These are phyloP conservation scores for Drosophila nr. perissopoda DNA, from an alignment of 2,888 invertebrate genomes.

Conservation along the genomic window DNA sequence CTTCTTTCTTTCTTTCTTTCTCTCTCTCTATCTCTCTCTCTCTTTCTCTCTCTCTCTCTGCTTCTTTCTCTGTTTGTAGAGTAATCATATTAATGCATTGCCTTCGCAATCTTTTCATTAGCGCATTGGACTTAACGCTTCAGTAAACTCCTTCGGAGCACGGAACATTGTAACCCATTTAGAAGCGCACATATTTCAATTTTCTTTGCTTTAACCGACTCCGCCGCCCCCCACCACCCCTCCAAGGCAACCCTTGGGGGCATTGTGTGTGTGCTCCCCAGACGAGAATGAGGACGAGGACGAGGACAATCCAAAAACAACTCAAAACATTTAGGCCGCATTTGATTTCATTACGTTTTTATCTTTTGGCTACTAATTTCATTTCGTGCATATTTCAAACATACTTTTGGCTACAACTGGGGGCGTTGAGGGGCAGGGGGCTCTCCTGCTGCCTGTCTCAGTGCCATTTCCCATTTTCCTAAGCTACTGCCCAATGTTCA, in stretches of 20 bases:
- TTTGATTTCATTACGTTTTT: conserved; percentile 79
- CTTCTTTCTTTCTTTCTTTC: not conserved
- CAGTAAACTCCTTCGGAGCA: conserved; percentile 59
- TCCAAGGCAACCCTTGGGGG: conserved; percentile 3
- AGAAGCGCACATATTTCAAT: conserved; percentile 71
- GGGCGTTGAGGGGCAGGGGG: too few relatives aligned
- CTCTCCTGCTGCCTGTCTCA: not conserved
- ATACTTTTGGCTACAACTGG: conserved; percentile 28
- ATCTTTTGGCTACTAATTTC: conserved; percentile 74
- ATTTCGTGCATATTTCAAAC: conserved; percentile 69
- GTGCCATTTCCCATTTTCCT: conserved; percentile 11
- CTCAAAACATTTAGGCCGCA: conserved; percentile 76
- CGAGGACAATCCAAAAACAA: conserved; percentile 33
- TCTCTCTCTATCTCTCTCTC: not conserved
- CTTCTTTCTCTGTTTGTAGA: not conserved
- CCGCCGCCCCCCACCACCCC: not conserved
- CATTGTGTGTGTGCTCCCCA: conserved; percentile 42
- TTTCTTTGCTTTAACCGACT: conserved; percentile 34
- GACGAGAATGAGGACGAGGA: not conserved
- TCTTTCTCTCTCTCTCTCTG: not conserved
- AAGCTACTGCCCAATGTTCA: not conserved
- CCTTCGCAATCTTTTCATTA: conserved; percentile 67
- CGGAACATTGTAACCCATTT: conserved; percentile 68
- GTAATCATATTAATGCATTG: conserved; percentile 41
- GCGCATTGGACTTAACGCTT: conserved; percentile 65